Evolutionary conservation across 2,797 vertebrate genomes (phyloP).

Genomic region (Anas bernieri): DNA sequence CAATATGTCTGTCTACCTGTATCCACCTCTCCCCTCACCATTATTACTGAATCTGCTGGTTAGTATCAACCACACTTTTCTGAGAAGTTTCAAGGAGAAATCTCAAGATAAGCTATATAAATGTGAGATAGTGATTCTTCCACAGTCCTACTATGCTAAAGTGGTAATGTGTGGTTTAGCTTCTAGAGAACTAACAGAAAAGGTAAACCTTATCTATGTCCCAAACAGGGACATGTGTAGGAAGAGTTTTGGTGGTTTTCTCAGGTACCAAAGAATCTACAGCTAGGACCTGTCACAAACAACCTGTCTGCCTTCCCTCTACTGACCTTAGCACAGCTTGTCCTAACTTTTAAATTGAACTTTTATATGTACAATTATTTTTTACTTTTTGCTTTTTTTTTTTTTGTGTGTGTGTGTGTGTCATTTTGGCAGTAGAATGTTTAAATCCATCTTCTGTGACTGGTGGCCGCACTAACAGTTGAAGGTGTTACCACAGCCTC

Average conservation of each 20-base stretch:
- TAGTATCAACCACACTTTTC: not conserved
- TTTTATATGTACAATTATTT: not conserved
- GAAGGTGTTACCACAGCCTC: not conserved
- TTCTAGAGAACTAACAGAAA: not conserved
- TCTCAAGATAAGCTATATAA: not conserved
- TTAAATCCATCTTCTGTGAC: not conserved
- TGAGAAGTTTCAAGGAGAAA: not conserved
- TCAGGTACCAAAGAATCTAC: not conserved
- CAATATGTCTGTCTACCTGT: not conserved
- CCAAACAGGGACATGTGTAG: not conserved
- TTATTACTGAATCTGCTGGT: accelerated
- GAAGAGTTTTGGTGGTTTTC: not conserved
- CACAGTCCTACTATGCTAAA: not conserved
- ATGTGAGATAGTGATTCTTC: not conserved
- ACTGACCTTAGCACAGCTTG: not conserved
- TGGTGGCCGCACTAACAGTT: not conserved
- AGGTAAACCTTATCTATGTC: not conserved
- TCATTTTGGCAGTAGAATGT: not conserved
- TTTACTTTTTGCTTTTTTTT: accelerated
- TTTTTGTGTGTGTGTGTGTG: no score
- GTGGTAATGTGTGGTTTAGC: not conserved
- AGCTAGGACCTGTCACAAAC: not conserved
- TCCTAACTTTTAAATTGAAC: not conserved
- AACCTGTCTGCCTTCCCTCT: not conserved
- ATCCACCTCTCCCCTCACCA: not conserved